Evolutionary conservation across 2,113 vertebrate species (phyloP).

Genomic region (Rousettus leschenaultii): DNA sequence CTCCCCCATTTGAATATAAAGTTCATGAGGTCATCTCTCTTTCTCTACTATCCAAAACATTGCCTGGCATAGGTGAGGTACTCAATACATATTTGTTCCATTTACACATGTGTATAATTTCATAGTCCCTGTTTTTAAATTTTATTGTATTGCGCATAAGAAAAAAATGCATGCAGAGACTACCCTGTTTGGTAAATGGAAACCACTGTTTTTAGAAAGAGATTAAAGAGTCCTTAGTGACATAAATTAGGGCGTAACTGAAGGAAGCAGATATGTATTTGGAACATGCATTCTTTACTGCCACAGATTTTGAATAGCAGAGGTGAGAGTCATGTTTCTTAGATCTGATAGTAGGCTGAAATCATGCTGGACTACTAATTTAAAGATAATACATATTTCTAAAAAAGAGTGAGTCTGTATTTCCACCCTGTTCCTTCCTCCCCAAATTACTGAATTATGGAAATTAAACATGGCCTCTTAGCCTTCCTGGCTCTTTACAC

Average conservation of each 20-base stretch:
- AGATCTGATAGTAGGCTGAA: not conserved
- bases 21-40: not conserved
- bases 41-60: not conserved
- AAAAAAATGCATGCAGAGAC: not conserved
- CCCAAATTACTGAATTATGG: not conserved
- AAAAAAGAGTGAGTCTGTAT: not conserved
- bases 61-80: not conserved
- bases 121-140: not conserved
- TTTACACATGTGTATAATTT: not conserved
- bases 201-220: constrained; percentile 38
- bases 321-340: not conserved
- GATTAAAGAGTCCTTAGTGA: not conserved
- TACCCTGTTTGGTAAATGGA: not conserved
- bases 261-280: not conserved
- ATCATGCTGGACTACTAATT: not conserved
- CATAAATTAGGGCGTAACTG: not conserved
- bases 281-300: not conserved
- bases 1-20: not conserved
- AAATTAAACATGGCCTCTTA: not conserved
- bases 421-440: not conserved
- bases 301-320: constrained; percentile 45
- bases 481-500: not conserved
- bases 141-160: not conserved
- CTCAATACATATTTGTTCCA: not conserved
- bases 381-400: not conserved